Conservation (phyloP, 2,797 vertebrate genomes). For the Varecia variegata region DNA sequence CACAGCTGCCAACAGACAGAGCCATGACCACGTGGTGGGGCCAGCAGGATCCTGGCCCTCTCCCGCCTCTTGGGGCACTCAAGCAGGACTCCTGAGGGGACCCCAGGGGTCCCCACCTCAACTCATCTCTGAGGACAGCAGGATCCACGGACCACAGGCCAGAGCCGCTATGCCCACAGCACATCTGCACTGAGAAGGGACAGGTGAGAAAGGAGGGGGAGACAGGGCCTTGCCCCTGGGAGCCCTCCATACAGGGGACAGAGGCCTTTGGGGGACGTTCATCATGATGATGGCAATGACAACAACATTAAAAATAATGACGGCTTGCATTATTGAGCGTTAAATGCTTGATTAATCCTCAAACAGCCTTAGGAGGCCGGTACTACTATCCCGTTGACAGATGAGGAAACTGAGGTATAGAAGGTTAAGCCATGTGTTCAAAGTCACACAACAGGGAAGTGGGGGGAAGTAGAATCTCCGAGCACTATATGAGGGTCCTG, state of each 20-base stretch:
- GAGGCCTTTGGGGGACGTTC: neutral
- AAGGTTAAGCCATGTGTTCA: neutral
- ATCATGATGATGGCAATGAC: no score
- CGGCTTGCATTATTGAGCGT: neutral
- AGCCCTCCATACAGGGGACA: neutral
- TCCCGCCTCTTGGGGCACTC: rapidly evolving
- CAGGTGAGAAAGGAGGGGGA: neutral
- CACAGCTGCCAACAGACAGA: neutral
- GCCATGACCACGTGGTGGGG: neutral
- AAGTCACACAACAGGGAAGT: neutral
- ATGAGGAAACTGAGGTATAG: neutral
- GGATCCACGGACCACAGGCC: neutral
- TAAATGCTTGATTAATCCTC: neutral
- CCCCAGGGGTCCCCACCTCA: neutral
- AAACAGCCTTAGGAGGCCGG: neutral
- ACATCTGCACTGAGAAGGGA: neutral
- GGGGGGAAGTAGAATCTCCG: neutral
- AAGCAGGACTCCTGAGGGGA: neutral
- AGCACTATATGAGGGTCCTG: neutral
- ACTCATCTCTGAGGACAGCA: conserved; percentile 47
- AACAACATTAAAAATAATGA: neutral
- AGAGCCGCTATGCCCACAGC: neutral
- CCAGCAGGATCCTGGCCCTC: neutral
- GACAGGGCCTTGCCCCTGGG: neutral
- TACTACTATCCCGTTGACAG: neutral